Base-by-base conservation (phyloP, 1,140 invertebrate genomes). In the Aradophagus sp. region DNA sequence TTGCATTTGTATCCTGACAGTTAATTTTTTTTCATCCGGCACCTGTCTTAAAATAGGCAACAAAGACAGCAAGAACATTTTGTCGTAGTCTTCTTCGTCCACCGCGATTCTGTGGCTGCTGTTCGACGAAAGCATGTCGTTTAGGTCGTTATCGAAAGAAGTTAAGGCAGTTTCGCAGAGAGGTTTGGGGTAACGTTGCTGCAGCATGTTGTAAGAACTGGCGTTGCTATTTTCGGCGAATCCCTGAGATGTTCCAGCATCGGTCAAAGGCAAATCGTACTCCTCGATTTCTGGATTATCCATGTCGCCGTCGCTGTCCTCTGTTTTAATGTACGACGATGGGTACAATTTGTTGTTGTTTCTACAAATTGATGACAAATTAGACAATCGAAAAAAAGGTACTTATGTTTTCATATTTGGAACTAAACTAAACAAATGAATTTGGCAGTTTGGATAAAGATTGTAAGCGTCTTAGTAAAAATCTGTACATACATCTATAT, bases 1-100 rank as follows among this genome's bases (percentile, higher is more conserved):
- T 65, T 85, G 81, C 52, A 84, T 84, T 47, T 84, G 78, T 80
- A 85, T 85, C 45, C 80, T 76, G 0, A 84, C 83, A 41, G 80
- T 77, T 0, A 85, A 52, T 29, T 84, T 85, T 48, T 79, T 81
- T 14, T 81, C 75, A 13, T 85, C 81, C 5, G 82, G 80, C 23
- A 85, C 68, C 50, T 79, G 78, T 10, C 82, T 74, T 10, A 84
- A 50, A 14, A 80, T 79, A 15, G 83, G 83, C 19, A 85, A 17
- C 38, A 85, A 19, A 11, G 83, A 84, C 0, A 85, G 47, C 0
- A 85, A 72, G 58, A 84, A 85, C 82, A 84, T 85, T 55, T 80
- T 80, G 27, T 85, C 82, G 55, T 83, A 84, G 44, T 84, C 82
- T n/a, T 83, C 80, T 15, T 85, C 80, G 4, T 80, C 74, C 6